Base-by-base conservation (phyloP, 2,888 invertebrate genomes). In the Lycophotia porphyrea region DNA sequence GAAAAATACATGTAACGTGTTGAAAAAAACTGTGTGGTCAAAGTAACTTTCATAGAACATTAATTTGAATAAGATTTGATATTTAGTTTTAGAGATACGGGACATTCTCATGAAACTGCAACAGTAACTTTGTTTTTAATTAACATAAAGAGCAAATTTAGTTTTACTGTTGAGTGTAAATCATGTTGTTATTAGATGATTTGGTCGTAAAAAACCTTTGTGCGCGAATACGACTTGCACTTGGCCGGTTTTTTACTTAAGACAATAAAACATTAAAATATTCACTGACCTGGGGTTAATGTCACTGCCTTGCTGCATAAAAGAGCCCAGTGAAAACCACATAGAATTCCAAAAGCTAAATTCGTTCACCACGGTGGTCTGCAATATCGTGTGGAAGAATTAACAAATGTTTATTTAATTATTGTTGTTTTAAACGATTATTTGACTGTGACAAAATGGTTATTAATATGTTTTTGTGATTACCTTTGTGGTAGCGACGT, bases 241-340 rank as follows among this genome's bases (percentile, higher is more conserved):
- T 34, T 60, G 21, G 60, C 34, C 21, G 34, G 4, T 60, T 39
- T 86, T 82, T 49, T 49, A 60, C 31, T 68, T 76, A 9, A 84
- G 73, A 82, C 74, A 84, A 82, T 88, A 72, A 86, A 85, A 88
- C 87, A 89, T 88, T 87, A 88, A 91, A 89, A 88, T 88, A 91
- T 90, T 84, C 75, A 93, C 95, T 95, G 97, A 99, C 98, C 99
- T 98, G 60, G 99, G 99, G 80, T 99, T 98, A 89, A 99, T 98
- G 94, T 99, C 99, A 92, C 99, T 99, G 76, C 99, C 99, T 95
- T 99, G 99, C 94, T 99, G 99, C 99, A 99, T 99, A 94, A 99
- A 98, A 67, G 99, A 99, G 39, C 99, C 99, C 89, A 99, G 96
- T 0, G 99, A 98, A 96, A 99, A 99, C 99, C 99, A 99, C 87